Evolutionary conservation across 2,797 vertebrate genomes (phyloP).

Genomic region (Cuniculus paca): DNA sequence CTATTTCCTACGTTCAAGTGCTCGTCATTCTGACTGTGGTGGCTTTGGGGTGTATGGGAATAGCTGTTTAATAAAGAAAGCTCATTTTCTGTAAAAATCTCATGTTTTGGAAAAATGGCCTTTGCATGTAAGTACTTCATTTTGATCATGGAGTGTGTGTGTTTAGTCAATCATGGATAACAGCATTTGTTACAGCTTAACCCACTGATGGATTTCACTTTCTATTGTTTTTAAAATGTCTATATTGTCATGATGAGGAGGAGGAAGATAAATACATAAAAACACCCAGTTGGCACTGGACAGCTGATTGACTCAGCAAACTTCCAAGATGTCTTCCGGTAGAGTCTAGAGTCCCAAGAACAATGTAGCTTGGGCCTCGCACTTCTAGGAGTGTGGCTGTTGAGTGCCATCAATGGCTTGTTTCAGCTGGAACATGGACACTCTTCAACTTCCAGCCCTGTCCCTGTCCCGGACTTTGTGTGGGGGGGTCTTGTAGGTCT

Average conservation of each 20-base stretch:
- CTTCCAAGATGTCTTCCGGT: not conserved
- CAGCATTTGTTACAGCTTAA: not conserved
- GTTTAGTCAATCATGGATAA: not conserved
- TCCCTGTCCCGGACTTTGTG: not conserved
- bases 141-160: not conserved
- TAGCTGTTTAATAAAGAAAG: not conserved
- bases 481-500: not conserved
- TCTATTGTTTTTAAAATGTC: not conserved
- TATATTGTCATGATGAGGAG: not conserved
- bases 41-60: not conserved
- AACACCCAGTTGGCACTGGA: not conserved
- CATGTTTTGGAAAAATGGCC: not conserved
- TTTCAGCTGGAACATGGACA: not conserved
- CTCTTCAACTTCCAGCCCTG: not conserved
- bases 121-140: not conserved
- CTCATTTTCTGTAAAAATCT: not conserved
- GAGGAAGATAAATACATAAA: not conserved
- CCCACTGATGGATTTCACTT: not conserved
- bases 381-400: not conserved
- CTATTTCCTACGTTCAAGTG: not conserved
- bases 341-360: slow-evolving; percentile 29
- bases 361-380: not conserved
- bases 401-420: not conserved
- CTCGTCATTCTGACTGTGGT: not conserved
- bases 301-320: not conserved